phyloP scores from a whole-genome alignment of 2,113 vertebrate species.

The Trematocara variabile region DNA sequence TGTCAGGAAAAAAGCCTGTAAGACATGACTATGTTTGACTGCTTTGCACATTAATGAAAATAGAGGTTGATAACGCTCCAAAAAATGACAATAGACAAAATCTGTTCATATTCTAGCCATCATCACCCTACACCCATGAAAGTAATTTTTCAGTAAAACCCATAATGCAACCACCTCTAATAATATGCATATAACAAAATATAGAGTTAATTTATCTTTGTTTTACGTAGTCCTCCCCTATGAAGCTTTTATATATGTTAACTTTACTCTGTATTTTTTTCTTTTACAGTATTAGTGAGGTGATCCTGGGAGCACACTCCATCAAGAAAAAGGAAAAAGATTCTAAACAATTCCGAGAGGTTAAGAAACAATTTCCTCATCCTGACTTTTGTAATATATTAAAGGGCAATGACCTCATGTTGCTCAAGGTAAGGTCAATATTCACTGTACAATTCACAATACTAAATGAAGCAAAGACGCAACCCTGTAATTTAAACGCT shows the following conservation, averaged over 20 bases:
- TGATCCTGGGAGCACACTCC: constrained; percentile 57
- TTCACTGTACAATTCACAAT: not conserved
- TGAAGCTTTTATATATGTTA: not conserved
- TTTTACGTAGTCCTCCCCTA: not conserved
- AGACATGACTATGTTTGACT: accelerated
- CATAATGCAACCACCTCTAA: accelerated
- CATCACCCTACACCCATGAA: not conserved
- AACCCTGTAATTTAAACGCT: accelerated
- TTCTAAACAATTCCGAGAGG: constrained; percentile 2
- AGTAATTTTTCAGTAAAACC: not conserved
- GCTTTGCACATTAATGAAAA: not conserved
- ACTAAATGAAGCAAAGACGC: not conserved
- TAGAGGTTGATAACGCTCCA: accelerated
- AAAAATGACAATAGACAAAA: not conserved
- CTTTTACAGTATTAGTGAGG: constrained; percentile 4
- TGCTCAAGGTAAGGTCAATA: constrained; percentile 52
- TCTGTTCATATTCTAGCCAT: not conserved
- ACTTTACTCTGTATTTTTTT: not conserved
- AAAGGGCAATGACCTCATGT: constrained; percentile 30
- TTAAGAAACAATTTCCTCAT: not conserved
- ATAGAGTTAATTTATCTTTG: not conserved
- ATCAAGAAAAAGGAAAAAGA: not conserved
- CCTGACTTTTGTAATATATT: constrained; percentile 13
- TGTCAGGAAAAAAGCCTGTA: not conserved
- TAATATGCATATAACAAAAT: not conserved